Evolutionary conservation across 2,797 vertebrate species (phyloP).

Genomic region (Hydrocynus forskahlii): DNA sequence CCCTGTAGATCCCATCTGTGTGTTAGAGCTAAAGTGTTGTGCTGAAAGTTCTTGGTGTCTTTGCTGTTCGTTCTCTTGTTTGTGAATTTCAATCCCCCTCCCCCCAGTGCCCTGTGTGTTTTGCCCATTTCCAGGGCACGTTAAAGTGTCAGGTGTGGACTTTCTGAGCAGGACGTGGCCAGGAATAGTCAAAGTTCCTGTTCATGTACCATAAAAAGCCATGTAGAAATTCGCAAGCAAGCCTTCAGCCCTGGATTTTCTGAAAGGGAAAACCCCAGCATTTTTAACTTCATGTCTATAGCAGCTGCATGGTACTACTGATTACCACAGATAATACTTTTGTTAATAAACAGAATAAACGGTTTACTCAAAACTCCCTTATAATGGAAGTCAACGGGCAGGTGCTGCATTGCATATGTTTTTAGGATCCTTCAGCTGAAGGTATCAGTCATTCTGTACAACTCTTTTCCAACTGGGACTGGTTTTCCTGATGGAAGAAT

Average conservation of each 20-base stretch:
- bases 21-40: slow-evolving; percentile 29
- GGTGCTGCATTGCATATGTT: too few species aligned
- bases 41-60: slow-evolving; percentile 18
- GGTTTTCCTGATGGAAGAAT: too few species aligned
- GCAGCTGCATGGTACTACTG: too few species aligned
- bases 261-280: neutral
- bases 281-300: too few species aligned
- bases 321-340: too few species aligned
- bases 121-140: neutral
- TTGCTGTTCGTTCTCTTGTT: slow-evolving; percentile 14
- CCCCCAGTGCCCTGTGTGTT: neutral
- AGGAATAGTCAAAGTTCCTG: neutral
- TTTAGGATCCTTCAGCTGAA: too few species aligned
- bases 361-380: too few species aligned
- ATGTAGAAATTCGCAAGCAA: neutral
- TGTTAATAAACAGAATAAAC: too few species aligned
- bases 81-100: slow-evolving; percentile 6
- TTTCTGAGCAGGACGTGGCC: neutral
- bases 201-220: neutral
- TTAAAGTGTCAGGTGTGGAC: neutral
- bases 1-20: slow-evolving; percentile 25
- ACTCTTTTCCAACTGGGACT: too few species aligned
- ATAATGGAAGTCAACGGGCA: too few species aligned
- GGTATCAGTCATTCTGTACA: too few species aligned
- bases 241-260: too few species aligned